A percentile compares a stretch with the other conserved stretches of the same genome.
phyloP scores from a whole-genome alignment of 2,797 vertebrate species.

The Fratercula arctica region DNA sequence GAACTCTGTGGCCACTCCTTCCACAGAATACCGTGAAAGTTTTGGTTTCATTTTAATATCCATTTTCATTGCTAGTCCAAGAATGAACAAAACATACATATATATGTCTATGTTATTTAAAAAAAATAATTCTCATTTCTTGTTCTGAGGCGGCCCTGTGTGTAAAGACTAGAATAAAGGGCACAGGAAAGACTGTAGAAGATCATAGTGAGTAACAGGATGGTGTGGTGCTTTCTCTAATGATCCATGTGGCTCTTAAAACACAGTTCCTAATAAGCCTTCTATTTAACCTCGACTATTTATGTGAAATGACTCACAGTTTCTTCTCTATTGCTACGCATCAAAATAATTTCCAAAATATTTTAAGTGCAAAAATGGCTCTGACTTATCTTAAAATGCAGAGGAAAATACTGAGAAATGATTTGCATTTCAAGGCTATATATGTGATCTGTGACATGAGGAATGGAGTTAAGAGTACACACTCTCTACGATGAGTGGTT shows the following conservation, averaged over 20 bases:
- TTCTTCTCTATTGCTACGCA: background rate
- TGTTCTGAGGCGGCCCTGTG: background rate
- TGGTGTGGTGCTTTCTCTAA: background rate
- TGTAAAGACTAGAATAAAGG: background rate
- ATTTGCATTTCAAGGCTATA: background rate
- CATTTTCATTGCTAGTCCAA: background rate
- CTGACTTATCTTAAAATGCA: background rate
- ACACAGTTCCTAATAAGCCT: background rate
- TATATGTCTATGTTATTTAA: background rate
- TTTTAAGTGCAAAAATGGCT: background rate
- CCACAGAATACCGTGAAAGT: background rate
- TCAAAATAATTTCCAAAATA: background rate
- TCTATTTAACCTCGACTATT: background rate
- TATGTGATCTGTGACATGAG: background rate
- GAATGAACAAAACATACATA: background rate
- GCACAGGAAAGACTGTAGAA: background rate
- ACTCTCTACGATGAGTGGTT: background rate
- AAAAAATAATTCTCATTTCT: background rate
- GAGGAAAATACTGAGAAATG: background rate
- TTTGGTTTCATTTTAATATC: background rate
- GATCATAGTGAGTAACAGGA: background rate
- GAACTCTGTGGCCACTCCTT: background rate
- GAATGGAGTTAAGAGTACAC: background rate
- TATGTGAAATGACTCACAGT: background rate
- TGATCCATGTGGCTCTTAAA: background rate